Base-by-base conservation (phyloP, 2,113 vertebrate species). In the Oreochromis aureus region DNA sequence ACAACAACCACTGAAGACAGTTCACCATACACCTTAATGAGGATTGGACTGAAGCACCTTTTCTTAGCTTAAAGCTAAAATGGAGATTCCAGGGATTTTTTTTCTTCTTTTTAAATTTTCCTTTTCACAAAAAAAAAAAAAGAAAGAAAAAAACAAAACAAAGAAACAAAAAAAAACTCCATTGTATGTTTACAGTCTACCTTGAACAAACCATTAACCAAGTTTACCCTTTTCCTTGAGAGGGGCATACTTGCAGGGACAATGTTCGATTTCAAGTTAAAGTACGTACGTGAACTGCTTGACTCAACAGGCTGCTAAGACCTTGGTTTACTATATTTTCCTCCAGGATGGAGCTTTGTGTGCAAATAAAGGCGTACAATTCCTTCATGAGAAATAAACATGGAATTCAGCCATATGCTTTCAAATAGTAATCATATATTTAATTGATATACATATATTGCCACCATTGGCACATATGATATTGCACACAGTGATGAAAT, bases 401-500 rank as follows among this genome's bases (percentile, higher is more conserved):
- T 97, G 96, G 95, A 96, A 95, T 96, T 96, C 95, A 96, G 95
- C 93, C 96, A 96, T 96, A 96, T 96, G 95, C 95, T 95, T 96
- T 96, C 95, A 96, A 97, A 97, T 97, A 96, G 95, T 96, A 96
- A 95, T 96, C 93, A 96, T 96, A 95, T 97, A 96, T 97, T 97
- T 96, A 97, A 97, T 97, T 95, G 95, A 96, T 96, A 96, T 96
- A 97, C 95, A 96, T 96, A 96, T 96, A 96, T 95, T 96, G 96
- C 96, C 96, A 96, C 92, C 93, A 95, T 96, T 97, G 96, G 96
- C 96, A 97, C 96, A 94, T 96, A 96, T 92, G 94, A 96, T 97
- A 97, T 97, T 97, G 96, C 96, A 97, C 96, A 96, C 95, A 95
- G 94, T 97, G 96, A 96, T 96, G 95, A 96, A 97, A 96, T 96